These are phyloP conservation scores for Wasmannia auropunctata DNA, from an alignment of 1,140 invertebrate species.

Conservation along the genomic window DNA sequence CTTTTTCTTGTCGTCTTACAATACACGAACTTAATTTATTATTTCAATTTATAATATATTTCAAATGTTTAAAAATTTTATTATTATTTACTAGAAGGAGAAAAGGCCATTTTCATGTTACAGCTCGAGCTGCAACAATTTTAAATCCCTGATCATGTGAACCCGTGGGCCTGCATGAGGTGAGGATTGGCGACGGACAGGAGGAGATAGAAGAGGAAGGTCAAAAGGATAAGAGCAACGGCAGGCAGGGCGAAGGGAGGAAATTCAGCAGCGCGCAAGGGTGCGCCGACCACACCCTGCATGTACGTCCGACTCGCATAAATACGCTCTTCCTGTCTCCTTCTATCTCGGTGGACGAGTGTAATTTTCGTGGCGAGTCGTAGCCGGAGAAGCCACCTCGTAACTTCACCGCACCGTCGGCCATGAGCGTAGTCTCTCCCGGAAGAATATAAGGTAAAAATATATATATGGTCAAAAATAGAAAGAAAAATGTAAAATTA, in stretches of 20 bases:
- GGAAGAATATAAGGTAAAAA: background rate
- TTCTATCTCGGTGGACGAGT: conserved; percentile 6
- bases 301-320: conserved; percentile 44
- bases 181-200: conserved; percentile 14
- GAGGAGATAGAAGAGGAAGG: conserved; percentile 15
- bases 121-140: background rate
- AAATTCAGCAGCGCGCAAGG: conserved; percentile 61
- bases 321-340: conserved; percentile 22
- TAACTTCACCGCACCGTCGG: background rate
- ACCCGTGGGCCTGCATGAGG: background rate
- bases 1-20: too few relatives aligned
- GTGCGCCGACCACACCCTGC: conserved; percentile 64
- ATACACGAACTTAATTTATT: too few relatives aligned
- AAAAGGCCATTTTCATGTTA: background rate
- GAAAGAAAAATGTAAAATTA: background rate
- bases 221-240: conserved; percentile 39
- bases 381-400: background rate
- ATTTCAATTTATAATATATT: too few relatives aligned
- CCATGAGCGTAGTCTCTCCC: background rate
- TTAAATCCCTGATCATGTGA: background rate
- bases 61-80: too few relatives aligned
- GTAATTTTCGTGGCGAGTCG: conserved; percentile 62
- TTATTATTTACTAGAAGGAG: background rate
- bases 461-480: background rate
- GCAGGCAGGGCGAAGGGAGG: conserved; percentile 25